Conservation (phyloP, 2,888 invertebrate genomes). For the Caenorhabditis angaria region DNA sequence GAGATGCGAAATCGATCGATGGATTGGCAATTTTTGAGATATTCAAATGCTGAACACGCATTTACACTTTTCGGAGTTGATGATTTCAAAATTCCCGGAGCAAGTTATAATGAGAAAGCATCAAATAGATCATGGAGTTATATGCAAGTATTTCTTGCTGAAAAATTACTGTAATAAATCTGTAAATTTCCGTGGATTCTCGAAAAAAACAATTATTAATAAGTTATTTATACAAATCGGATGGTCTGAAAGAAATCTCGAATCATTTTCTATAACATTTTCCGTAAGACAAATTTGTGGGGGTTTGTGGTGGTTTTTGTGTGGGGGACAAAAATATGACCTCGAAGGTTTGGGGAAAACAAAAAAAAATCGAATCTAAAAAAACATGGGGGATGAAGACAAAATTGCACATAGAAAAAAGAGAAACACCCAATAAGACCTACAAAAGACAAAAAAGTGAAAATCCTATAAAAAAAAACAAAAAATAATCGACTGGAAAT, state of each 20-base stretch:
- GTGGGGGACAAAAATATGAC: not conserved
- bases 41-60: conserved; percentile 59
- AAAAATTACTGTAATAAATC: conserved; percentile 27
- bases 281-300: conserved; percentile 4
- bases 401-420: conserved; percentile 12
- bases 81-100: conserved; percentile 44
- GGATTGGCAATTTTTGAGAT: conserved; percentile 59
- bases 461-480: conserved; percentile 1
- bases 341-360: conserved; percentile 1
- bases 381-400: not conserved
- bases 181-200: not conserved
- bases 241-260: conserved; percentile 11
- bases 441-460: conserved; percentile 11
- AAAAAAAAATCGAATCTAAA: conserved; percentile 2
- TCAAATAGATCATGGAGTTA: conserved; percentile 54
- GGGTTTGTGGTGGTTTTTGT: not conserved
- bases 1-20: conserved; percentile 54
- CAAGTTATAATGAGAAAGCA: conserved; percentile 50
- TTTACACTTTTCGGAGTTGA: conserved; percentile 56
- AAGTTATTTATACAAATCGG: conserved; percentile 6
- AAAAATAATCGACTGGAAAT: not conserved
- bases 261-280: conserved; percentile 20
- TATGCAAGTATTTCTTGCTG: conserved; percentile 55
- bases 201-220: conserved; percentile 5
- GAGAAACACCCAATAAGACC: conserved; percentile 9